These are phyloP conservation scores for Argopecten irradians DNA, from an alignment of 1,140 invertebrate species.

Conservation along the genomic window DNA sequence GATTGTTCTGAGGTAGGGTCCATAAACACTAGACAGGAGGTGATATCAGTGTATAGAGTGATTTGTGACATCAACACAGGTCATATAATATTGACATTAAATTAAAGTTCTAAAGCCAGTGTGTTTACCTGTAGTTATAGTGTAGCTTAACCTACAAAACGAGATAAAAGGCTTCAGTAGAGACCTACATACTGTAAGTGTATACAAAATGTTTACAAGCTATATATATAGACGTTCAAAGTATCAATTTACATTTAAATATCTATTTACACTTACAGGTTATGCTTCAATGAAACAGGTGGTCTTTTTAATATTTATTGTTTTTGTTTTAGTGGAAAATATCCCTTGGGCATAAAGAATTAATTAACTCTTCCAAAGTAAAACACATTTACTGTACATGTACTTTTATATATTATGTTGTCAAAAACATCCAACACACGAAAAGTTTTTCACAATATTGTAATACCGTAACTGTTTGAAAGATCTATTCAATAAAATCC, in stretches of 20 bases:
- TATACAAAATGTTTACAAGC: neutral
- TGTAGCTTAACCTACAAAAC: neutral
- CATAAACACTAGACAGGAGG: neutral
- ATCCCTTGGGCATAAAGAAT: no score
- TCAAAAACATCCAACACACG: no score
- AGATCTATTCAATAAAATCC: no score
- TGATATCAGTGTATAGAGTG: neutral
- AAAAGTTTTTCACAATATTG: no score
- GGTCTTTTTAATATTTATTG: no score
- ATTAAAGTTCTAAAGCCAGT: neutral
- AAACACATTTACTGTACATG: no score
- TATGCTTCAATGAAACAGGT: no score
- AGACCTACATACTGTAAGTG: neutral
- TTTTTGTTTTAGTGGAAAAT: no score
- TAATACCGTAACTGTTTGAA: no score
- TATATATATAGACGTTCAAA: neutral
- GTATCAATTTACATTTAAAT: slow-evolving; percentile 4
- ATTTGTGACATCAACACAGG: neutral
- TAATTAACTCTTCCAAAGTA: no score
- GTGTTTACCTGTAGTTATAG: neutral
- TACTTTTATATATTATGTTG: no score
- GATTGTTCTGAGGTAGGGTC: neutral
- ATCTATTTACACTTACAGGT: no score
- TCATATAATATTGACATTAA: neutral
- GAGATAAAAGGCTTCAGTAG: neutral